Conservation (phyloP, 2,113 vertebrate species). For the Trichomycterus rosablanca region DNA sequence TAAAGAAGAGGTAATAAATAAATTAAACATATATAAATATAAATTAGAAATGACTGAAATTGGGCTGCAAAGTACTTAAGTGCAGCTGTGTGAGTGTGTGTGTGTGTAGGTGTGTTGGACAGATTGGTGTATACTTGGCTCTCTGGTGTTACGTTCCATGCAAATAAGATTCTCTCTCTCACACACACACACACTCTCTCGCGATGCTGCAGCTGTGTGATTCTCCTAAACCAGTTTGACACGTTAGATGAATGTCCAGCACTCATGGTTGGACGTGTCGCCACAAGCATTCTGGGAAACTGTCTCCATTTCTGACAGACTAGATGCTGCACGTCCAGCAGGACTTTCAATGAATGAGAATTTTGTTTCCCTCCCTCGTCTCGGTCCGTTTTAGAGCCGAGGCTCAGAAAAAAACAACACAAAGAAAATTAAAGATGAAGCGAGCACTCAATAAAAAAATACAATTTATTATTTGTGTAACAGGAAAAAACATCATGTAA, state of each 20-base stretch:
- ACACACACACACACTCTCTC: too few species aligned
- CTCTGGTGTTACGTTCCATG: not conserved
- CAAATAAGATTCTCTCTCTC: slow-evolving; percentile 4
- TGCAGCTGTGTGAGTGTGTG: slow-evolving; percentile 10
- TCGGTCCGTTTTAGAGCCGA: too few species aligned
- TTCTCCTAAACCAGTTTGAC: slow-evolving; percentile 27
- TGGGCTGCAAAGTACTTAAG: too few species aligned
- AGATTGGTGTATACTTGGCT: not conserved
- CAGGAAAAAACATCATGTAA: too few species aligned
- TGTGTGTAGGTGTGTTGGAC: not conserved
- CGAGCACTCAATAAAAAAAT: too few species aligned
- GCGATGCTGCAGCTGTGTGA: slow-evolving; percentile 30
- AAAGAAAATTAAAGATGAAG: too few species aligned
- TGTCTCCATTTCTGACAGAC: not conserved
- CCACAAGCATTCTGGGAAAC: slow-evolving; percentile 25
- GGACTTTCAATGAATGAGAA: not conserved
- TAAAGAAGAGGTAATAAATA: too few species aligned
- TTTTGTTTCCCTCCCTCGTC: not conserved
- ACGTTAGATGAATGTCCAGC: slow-evolving; percentile 19
- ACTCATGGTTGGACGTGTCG: slow-evolving; percentile 15
- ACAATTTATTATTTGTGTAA: too few species aligned
- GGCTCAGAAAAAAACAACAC: too few species aligned
- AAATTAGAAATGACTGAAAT: too few species aligned
- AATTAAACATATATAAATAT: too few species aligned
- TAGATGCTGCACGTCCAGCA: not conserved